Evolutionary conservation across 1,140 invertebrate genomes (phyloP), one percentile per base, ranked within the genome.

Genomic region (Heliconius congener): DNA sequence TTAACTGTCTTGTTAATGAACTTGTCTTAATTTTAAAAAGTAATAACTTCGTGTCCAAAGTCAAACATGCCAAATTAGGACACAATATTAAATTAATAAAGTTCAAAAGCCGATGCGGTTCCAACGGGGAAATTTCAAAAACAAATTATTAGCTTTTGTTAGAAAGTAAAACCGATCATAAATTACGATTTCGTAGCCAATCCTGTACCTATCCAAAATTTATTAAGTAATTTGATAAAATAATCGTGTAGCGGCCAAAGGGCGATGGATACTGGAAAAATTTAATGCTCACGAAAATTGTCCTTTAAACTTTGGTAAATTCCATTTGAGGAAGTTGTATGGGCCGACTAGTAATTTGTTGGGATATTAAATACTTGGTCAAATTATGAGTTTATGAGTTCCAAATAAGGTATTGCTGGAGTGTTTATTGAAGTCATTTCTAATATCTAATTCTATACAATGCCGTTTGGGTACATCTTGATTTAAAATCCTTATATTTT

Each of bases 61-160:
- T 89, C 78, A 85, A 90, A 88, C 87, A 88, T 80, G 82, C 82
- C 83, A 86, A 87, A 87, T 89, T 88, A 87, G 85, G 80, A 87
- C 86, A 82, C 89, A 86, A 86, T 87, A 87, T 87, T 85, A 89
- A 91, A 91, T 90, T 88, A 85, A 86, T 86, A 87, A 90, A 89
- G 84, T 90, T 88, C 81, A 86, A 83, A 85, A 85, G 85, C 84
- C 85, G 83, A 79, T 85, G 84, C 78, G 83, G 88, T 85, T 82
- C 70, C 74, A 74, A 75, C 57, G 76, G 84, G 83, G 86, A 84
- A 91, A 88, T 85, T 91, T 92, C 82, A 79, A 84, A 84, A 90
- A 89, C 87, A 89, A 88, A 90, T 91, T 91, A 91, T 91, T 89
- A 88, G 88, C 88, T 88, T 90, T 92, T 90, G 90, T 90, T 89